Percentiles rank a stretch among this genome's conserved stretches.
Evolutionary conservation across 92 coral and sea anemone genomes (phyloP).

Genomic region (Porites divaricata): DNA sequence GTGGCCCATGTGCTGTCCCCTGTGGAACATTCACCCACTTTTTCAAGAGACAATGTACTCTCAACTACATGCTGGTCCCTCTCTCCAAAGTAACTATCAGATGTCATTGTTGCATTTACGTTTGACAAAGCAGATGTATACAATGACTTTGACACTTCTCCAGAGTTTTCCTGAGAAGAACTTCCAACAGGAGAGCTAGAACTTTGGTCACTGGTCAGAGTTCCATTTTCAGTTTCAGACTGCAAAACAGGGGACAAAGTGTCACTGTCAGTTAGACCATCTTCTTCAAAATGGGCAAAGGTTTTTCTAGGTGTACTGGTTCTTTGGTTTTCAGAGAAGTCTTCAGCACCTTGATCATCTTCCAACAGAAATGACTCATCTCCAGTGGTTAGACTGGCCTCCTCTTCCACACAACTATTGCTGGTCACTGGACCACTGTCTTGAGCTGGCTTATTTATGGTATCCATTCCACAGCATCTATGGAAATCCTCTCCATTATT

Average conservation of each 20-base stretch:
- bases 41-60: not conserved
- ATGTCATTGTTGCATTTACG: constrained; percentile 6
- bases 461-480: not conserved
- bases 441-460: not conserved
- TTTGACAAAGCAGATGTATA: constrained; percentile 30
- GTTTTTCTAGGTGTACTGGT: constrained; percentile 30
- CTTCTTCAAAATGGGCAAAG: not conserved
- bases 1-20: constrained; percentile 31
- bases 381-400: not conserved
- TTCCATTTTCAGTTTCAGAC: not conserved
- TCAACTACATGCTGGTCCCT: not conserved
- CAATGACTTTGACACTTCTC: constrained; percentile 21
- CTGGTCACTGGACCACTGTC: not conserved
- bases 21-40: constrained; percentile 10
- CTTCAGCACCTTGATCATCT: not conserved
- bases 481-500: not conserved
- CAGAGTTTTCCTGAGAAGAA: constrained; percentile 11
- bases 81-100: not conserved
- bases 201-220: not conserved
- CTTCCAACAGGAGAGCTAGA: not conserved
- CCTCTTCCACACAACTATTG: not conserved
- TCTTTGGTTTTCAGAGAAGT: constrained; percentile 12
- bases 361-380: constrained; percentile 26
- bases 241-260: constrained; percentile 27
- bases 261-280: not conserved